Conservation (phyloP, 2,113 vertebrate genomes). For the Pitta sordida region DNA sequence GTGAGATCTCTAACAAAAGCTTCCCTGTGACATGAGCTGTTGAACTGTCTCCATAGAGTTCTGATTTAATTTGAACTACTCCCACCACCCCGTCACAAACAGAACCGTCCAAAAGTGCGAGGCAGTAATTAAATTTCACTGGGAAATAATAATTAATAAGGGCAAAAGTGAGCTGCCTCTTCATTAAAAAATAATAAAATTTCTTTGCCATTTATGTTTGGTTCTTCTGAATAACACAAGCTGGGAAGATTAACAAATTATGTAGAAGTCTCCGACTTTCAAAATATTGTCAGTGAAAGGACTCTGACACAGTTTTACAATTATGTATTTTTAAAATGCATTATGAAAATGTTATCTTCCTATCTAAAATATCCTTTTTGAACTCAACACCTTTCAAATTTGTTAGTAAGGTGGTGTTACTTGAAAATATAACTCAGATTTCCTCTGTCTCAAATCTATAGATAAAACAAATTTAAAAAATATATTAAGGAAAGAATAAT, state of each 20-base stretch:
- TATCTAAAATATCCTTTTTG: slow-evolving; percentile 8
- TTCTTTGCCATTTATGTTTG: background rate
- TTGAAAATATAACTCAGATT: background rate
- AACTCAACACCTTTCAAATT: slow-evolving; percentile 17
- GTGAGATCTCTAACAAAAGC: background rate
- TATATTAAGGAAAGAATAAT: background rate
- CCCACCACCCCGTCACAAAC: background rate
- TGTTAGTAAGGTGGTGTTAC: background rate
- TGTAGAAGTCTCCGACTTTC: background rate
- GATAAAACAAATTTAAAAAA: background rate
- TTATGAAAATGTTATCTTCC: background rate
- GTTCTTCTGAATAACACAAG: background rate
- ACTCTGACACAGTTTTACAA: background rate
- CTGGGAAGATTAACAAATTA: slow-evolving; percentile 31
- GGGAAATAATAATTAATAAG: slow-evolving; percentile 41
- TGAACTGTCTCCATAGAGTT: slow-evolving; percentile 35
- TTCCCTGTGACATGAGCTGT: background rate
- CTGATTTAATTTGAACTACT: background rate
- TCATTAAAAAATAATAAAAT: slow-evolving; percentile 40
- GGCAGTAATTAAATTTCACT: slow-evolving; percentile 33
- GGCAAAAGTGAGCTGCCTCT: slow-evolving; percentile 6
- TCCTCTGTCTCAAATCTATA: background rate
- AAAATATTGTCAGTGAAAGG: background rate
- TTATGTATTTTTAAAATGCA: background rate
- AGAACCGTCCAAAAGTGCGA: background rate